Conservation (phyloP, 1,140 invertebrate genomes). For the Drosophila sp. region DNA sequence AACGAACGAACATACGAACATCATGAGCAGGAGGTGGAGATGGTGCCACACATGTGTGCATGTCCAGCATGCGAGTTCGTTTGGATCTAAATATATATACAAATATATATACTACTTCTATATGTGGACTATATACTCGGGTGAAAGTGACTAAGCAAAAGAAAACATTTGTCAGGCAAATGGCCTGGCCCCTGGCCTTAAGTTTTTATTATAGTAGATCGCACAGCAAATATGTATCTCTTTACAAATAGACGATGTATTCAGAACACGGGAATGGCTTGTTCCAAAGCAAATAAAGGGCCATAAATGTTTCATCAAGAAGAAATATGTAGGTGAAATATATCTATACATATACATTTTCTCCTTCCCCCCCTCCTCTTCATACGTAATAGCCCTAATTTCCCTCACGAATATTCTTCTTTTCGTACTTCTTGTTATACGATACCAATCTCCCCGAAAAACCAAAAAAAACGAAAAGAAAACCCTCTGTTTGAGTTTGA, state of each 20-base stretch:
- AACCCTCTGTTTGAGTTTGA: slow-evolving; percentile 32
- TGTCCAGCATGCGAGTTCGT: slow-evolving; percentile 20
- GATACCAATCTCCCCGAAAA: slow-evolving; percentile 28
- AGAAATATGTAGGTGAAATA: neutral
- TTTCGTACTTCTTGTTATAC: slow-evolving; percentile 24
- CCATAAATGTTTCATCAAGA: slow-evolving; percentile 3
- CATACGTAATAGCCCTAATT: slow-evolving; percentile 4
- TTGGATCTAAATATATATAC: slow-evolving; percentile 13
- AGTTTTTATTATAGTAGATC: slow-evolving; percentile 25
- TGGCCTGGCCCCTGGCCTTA: neutral
- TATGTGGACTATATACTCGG: slow-evolving; percentile 27
- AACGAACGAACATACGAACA: slow-evolving; percentile 17
- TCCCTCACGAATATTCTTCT: neutral
- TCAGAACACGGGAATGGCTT: neutral
- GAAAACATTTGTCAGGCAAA: slow-evolving; percentile 65
- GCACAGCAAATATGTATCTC: neutral
- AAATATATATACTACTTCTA: slow-evolving; percentile 21
- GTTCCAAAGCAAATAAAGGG: neutral
- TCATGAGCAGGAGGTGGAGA: slow-evolving; percentile 15
- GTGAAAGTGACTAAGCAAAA: slow-evolving; percentile 63
- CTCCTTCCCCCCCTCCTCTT: neutral
- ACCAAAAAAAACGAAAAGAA: neutral
- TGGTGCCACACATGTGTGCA: slow-evolving; percentile 48
- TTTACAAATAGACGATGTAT: neutral
- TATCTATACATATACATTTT: neutral